phyloP scores from a whole-genome alignment of 2,113 vertebrate species.

The Cephalopholis sonnerati region DNA sequence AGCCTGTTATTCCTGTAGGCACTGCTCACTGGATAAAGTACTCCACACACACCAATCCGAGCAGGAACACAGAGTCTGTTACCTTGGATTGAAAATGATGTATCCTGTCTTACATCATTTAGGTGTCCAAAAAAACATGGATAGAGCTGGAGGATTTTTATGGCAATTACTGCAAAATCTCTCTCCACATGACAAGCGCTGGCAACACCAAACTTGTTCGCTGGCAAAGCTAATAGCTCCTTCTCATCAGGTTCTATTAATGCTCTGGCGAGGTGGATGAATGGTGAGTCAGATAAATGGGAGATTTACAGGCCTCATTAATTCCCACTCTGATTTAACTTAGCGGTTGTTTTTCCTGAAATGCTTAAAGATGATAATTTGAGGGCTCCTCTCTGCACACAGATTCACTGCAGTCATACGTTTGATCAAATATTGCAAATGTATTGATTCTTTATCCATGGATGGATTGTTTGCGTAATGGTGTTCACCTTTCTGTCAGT shows the following conservation, averaged over 20 bases:
- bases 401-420: neutral
- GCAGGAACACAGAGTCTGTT: slow-evolving; percentile 24
- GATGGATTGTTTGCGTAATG: slow-evolving; percentile 1
- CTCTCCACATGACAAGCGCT: slow-evolving; percentile 44
- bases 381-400: neutral
- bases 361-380: slow-evolving; percentile 24
- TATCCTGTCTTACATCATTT: slow-evolving; percentile 40
- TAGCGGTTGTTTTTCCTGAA: slow-evolving; percentile 30
- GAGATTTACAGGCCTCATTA: slow-evolving; percentile 46
- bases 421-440: slow-evolving; percentile 17
- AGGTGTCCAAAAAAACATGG: slow-evolving; percentile 28
- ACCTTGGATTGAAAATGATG: slow-evolving; percentile 33
- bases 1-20: neutral
- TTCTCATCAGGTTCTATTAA: slow-evolving; percentile 57
- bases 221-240: slow-evolving; percentile 38
- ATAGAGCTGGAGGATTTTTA: slow-evolving; percentile 33
- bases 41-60: slow-evolving; percentile 9
- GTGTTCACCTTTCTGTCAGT: slow-evolving; percentile 17
- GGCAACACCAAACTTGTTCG: slow-evolving; percentile 40
- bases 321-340: slow-evolving; percentile 32
- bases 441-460: neutral
- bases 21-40: neutral
- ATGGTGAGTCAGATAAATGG: slow-evolving; percentile 34
- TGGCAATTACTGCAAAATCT: slow-evolving; percentile 40
- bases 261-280: slow-evolving; percentile 49